Base-by-base conservation (phyloP, 2,888 invertebrate species). In the Osedax fenrisi region DNA sequence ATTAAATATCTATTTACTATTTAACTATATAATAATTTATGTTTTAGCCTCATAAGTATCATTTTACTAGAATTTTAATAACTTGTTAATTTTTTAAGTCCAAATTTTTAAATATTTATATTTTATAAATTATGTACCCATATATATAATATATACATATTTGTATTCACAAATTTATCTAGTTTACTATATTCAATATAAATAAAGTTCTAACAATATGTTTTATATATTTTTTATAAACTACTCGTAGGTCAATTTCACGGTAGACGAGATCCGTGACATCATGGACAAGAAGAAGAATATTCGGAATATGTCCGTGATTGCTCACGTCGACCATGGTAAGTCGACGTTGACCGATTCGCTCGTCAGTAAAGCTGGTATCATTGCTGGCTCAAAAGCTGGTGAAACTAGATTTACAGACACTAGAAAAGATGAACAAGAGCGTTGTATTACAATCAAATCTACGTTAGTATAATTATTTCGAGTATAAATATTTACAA, bases 241-340 rank as follows among this genome's bases (percentile, higher is more conserved):
- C n/a, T n/a, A 64, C n/a, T 24, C n/a, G 17, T 72, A 97, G 98
- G 98, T 99, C 90, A 98, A 99, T 90, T 99, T 99, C 87, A 98
- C 97, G 80, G 93, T 99, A 88, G 97, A 97, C 89, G 95, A 98
- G 89, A 97, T 98, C 89, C 92, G 98, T 88, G 88, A 84, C 86
- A 93, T 99, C 91, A 99, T 99, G 98, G 97, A 99, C 92, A 93
- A 93, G 87, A 97, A 97, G 89, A 89, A 89, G 88, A 99, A 99
- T 86, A 98, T 99, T 88, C 91, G 98, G 86, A 99, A 99, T 88
- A 99, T 99, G 97, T 98, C 97, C 85, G 98, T 99, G 87, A 99
- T 99, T 86, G 98, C 98, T 82, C 98, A 99, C 88, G 98, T 99
- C 80, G 98, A 99, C 88, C 98, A 99, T 87, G 98, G 98, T 85